Evolutionary conservation across 2,888 invertebrate genomes (phyloP), one percentile per base, ranked within the genome.

Genomic region (Actias luna): DNA sequence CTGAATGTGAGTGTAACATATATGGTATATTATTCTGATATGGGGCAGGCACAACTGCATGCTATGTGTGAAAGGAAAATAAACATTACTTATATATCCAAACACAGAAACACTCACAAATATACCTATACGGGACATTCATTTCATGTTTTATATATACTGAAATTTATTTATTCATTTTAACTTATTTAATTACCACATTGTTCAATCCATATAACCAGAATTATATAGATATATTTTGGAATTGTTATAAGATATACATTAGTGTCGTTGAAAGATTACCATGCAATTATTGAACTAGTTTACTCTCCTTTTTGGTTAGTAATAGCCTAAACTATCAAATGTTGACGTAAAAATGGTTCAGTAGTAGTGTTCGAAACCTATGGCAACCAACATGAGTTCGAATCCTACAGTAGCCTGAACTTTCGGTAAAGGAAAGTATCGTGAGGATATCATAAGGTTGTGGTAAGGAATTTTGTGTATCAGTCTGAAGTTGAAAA

Each of bases 41-140:
- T n/a, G 55, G 18, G 55, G 55, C 55, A 55, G 55, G 55, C 55
- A 55, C 12, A 55, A 29, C n/a, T 29, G 55, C 55, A 55, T 55
- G 55, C 29, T 55, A 29, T 55, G 29, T 55, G 55, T 55, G 29
- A 29, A 55, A 55, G 29, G 3, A 29, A 16, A 29, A 55, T 55
- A 16, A 18, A 27, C n/a, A 29, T 50, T 50, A 12, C 12, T 50
- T 25, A 25, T 25, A 25, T 50, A 10, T 10, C 25, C 12, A 50
- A 22, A 25, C 46, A 50, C 10, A 12, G 8, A 46, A 50, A 25
- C 25, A 50, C 46, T 50, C 46, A 50, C 22, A 22, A 25, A 50
- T 50, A 8, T 25, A 22, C 22, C 25, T 25, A 8, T 25, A 10
- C 16, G 8, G 14, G 36, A 16, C 16, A 39, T 39, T 39, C 14